Base-by-base conservation (phyloP, 2,113 vertebrate genomes). In the Xenopus laevis region DNA sequence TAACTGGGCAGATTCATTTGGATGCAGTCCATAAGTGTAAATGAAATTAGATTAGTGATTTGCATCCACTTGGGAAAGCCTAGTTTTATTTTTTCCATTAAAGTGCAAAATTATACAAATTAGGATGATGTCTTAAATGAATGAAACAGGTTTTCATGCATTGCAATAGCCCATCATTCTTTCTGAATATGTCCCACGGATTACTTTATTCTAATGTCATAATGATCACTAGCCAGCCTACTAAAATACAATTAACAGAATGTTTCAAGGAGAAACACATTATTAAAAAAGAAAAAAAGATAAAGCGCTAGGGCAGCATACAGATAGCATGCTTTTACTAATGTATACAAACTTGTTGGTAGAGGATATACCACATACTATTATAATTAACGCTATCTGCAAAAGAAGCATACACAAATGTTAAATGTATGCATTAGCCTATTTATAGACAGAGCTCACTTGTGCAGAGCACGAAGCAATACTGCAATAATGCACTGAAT, bases 141-240 rank as follows among this genome's bases (percentile, higher is more conserved):
- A 33, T 63, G 30, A 63, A 63, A 15, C 61, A 63, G 23, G 33
- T 63, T 21, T 33, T 40, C 33, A 33, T 15, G 33, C 21, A 30
- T 15, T 63, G 61, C 27, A 50, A 50, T 47, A 52, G n/a, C n/a
- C 8, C 65, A 67, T 52, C 46, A 50, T 50, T 30, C 1, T 23
- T 13, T 50, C 30, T 67, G 18, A 67, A 50, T 67, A 67, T 47
- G 65, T 50, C 45, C 45, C 18, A 46, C 23, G 65, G 18, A 45
- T 40, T 65, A 65, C 63, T 46, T 18, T 65, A 46, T 16, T 18
- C 40, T 65, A 45, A 65, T 65, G 44, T 65, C 33, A 18, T 61
- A n/a, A 65, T 46, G 44, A 65, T 65, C 40, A 18, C 59, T 61
- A 13, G 23, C 59, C 59, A 23, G 18, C 10, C 18, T 61, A 23